Evolutionary conservation across 2,113 vertebrate genomes (phyloP), one percentile per base, ranked within the genome.

Genomic region (Nettapus auritus): DNA sequence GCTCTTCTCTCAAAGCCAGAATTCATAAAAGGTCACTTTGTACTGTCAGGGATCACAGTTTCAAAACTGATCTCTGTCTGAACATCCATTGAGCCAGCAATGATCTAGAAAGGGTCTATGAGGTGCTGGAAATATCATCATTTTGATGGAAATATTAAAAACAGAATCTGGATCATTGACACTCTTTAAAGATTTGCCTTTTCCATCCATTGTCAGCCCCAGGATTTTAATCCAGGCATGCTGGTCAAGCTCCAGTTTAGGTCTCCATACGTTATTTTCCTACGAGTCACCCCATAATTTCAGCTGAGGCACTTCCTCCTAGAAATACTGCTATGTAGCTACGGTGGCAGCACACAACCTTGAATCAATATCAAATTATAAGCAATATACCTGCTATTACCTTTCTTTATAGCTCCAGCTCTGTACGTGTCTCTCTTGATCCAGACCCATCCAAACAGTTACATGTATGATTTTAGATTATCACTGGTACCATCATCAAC

Each of bases 121-220:
- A 87, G 44, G 15, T 68, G 28, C 19, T 92, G 57, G 53, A 89
- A 15, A 52, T 88, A 22, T 15, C 56, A 56, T 75, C 4, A 16
- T 75, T 86, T 75, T 67, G 83, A 1, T n/a, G 7, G 52, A 83
- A 82, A 7, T 11, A 36, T 60, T 56, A 70, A 86, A 92, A 38
- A 13, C 46, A 59, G 46, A 53, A 57, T 85, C 64, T 78, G 66
- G 69, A 81, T 94, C 64, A 52, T 63, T 91, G 68, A 20, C 11
- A 60, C 34, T 86, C 50, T 67, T 68, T 91, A 89, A 94, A 91
- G 53, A 59, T 90, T 79, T 96, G 46, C 79, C 96, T 62, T 95
- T 69, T 75, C 62, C 40, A 90, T 23, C 18, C n/a, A 36, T 69
- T 78, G 20, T 59, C 53, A 46, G 13, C 18, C 34, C 19, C 19